These are phyloP conservation scores for Schizothorax lantsangensis DNA, from an alignment of 2,797 vertebrate species.

Conservation along the genomic window DNA sequence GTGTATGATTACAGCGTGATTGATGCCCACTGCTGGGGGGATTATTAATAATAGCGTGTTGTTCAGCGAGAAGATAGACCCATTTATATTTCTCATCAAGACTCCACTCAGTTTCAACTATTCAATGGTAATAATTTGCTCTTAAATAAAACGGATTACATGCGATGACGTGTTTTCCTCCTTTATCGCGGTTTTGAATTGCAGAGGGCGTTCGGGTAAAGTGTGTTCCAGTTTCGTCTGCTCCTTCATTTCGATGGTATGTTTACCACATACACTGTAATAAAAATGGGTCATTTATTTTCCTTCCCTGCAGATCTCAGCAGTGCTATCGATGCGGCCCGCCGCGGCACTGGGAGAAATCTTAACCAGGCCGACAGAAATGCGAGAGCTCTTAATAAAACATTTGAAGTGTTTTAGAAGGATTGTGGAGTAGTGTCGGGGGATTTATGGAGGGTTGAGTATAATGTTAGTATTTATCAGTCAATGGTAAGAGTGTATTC, in stretches of 20 bases:
- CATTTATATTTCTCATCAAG: constrained; percentile 64
- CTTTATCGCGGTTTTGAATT: constrained; percentile 3
- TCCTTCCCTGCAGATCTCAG: constrained; percentile 53
- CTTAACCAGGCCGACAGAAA: constrained; percentile 52
- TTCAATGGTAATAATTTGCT: constrained; percentile 65
- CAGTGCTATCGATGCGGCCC: constrained; percentile 48
- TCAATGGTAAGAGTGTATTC: neutral
- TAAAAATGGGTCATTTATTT: constrained; percentile 68
- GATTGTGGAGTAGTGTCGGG: constrained; percentile 25
- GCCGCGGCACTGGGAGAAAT: constrained; percentile 38
- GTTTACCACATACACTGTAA: constrained; percentile 60
- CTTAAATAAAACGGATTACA: constrained; percentile 61
- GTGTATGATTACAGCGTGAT: constrained; percentile 62
- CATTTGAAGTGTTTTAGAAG: constrained; percentile 43
- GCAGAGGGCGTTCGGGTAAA: constrained; percentile 13
- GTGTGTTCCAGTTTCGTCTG: constrained; percentile 48
- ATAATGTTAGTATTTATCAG: constrained; percentile 47
- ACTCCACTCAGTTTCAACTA: constrained; percentile 54
- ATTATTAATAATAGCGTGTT: constrained; percentile 65
- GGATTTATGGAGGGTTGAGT: constrained; percentile 37
- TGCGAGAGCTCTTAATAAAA: constrained; percentile 50
- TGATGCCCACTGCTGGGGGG: constrained; percentile 62
- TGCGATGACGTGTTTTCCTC: constrained; percentile 25
- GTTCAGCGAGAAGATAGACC: constrained; percentile 56
- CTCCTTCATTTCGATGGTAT: constrained; percentile 50